Conservation (phyloP, 2,113 vertebrate species). For the Callocephalon fimbriatum region DNA sequence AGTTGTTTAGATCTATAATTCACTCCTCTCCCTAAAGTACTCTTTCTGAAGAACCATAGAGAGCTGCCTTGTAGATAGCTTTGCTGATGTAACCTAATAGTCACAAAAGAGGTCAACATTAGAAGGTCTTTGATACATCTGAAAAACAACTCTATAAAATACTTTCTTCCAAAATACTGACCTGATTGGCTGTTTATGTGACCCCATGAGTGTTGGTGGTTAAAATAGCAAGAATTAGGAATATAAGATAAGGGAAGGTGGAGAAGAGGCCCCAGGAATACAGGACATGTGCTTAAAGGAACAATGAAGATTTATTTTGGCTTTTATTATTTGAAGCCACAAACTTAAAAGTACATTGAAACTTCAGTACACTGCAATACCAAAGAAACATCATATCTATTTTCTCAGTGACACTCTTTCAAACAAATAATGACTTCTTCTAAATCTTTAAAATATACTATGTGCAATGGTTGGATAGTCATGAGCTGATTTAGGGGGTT, state of each 20-base stretch:
- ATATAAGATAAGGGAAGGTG: not conserved
- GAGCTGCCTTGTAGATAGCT: not conserved
- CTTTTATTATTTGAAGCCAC: not conserved
- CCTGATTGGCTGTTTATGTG: not conserved
- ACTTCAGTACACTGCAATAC: not conserved
- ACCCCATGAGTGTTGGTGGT: not conserved
- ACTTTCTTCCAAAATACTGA: not conserved
- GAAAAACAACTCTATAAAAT: not conserved
- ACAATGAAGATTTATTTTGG: not conserved
- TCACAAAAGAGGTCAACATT: not conserved
- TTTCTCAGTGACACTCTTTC: not conserved
- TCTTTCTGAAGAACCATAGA: not conserved
- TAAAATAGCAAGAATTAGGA: not conserved
- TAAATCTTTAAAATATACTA: not conserved
- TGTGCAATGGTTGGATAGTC: not conserved
- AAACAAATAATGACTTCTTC: not conserved
- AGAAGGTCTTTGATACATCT: not conserved
- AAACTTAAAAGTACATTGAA: not conserved
- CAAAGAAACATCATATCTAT: not conserved
- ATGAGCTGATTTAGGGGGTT: not conserved
- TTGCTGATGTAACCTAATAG: not conserved
- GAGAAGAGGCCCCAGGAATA: not conserved
- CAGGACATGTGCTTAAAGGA: not conserved
- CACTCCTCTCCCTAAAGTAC: not conserved
- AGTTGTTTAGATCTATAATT: not conserved